Conservation (phyloP, 2,797 vertebrate genomes). For the Furcifer pardalis region DNA sequence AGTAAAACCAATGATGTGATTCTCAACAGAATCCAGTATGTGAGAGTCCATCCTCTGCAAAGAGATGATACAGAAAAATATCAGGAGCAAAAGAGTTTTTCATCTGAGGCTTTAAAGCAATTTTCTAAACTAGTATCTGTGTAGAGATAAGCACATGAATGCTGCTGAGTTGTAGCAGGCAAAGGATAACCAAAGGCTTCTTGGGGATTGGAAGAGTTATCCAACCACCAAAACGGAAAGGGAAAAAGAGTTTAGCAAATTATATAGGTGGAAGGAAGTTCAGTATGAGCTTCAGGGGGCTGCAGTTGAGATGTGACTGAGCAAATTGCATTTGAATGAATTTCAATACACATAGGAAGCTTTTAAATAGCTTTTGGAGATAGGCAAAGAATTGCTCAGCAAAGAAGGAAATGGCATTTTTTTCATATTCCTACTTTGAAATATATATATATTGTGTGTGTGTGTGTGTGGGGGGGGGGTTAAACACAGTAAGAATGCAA, state of each 20-base stretch:
- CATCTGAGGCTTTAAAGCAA: conserved; percentile 28
- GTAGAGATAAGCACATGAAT: conserved; percentile 30
- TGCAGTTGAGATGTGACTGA: conserved; percentile 24
- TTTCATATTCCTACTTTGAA: conserved; percentile 16
- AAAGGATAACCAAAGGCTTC: conserved; percentile 32
- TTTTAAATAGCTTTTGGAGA: conserved; percentile 23
- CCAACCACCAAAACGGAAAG: background rate
- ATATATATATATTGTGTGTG: no score
- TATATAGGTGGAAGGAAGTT: conserved; percentile 22
- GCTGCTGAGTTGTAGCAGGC: conserved; percentile 22
- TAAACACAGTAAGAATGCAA: background rate
- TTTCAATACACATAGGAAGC: conserved; percentile 21
- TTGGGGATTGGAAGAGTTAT: conserved; percentile 30
- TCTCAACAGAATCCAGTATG: conserved; percentile 21
- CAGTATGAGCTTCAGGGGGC: conserved; percentile 14
- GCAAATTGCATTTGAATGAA: conserved; percentile 41
- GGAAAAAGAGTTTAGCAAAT: conserved; percentile 2
- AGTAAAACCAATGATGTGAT: conserved; percentile 19
- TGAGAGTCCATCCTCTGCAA: conserved; percentile 32
- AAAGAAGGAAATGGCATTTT: conserved; percentile 1
- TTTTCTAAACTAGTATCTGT: conserved; percentile 28
- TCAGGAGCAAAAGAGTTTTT: conserved; percentile 13
- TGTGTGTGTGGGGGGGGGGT: background rate
- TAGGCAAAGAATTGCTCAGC: conserved; percentile 15
- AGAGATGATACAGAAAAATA: conserved; percentile 12